Percentiles rank a stretch among this genome's conserved stretches.
phyloP scores from a whole-genome alignment of 2,797 vertebrate genomes.

The Rhabdophis nuchalis region DNA sequence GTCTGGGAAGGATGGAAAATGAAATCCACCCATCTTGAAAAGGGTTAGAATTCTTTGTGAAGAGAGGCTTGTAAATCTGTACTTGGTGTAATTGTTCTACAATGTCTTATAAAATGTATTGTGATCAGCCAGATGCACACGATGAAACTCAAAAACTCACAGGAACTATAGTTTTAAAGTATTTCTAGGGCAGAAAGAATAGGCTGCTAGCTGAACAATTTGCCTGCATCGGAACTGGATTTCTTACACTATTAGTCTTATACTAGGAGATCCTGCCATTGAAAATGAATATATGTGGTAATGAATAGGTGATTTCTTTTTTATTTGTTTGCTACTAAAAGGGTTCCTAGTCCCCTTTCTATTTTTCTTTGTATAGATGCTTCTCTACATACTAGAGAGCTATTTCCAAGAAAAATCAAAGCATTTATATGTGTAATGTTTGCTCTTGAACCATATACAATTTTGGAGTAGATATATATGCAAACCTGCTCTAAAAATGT shows the following conservation, averaged over 20 bases:
- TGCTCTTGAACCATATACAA: background rate
- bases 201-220: background rate
- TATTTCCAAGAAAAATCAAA: background rate
- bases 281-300: background rate
- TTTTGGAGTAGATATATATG: background rate
- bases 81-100: background rate
- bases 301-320: background rate
- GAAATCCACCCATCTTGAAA: background rate
- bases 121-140: background rate
- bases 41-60: background rate
- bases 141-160: background rate
- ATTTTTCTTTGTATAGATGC: background rate
- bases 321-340: background rate
- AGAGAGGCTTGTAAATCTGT: conserved; percentile 1
- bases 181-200: background rate
- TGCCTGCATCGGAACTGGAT: background rate
- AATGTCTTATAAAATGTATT: conserved; percentile 20
- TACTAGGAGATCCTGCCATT: background rate
- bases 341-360: background rate
- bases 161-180: background rate
- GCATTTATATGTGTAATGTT: background rate
- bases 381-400: background rate
- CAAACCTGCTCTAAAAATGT: background rate
- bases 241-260: background rate
- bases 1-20: background rate